Conservation (phyloP, 2,797 vertebrate species). For the Chlorospingus flavigularis region DNA sequence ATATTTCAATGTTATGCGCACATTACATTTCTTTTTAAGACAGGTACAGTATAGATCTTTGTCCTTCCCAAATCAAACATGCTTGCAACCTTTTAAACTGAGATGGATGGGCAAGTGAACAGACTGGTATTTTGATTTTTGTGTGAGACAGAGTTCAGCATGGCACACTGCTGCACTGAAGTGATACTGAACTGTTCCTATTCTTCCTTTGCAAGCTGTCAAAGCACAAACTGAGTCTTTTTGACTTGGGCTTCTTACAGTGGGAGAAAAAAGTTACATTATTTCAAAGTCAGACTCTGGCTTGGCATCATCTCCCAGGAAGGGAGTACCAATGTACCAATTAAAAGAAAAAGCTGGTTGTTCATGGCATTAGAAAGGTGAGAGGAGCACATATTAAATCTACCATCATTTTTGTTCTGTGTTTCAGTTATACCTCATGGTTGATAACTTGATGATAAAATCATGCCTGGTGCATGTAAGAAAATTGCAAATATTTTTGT, state of each 20-base stretch:
- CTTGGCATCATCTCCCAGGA: not conserved
- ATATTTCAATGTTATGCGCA: not conserved
- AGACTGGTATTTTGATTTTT: not conserved
- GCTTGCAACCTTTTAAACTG: not conserved
- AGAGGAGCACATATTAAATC: not conserved
- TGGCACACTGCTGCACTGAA: not conserved
- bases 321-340: not conserved
- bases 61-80: not conserved
- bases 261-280: not conserved
- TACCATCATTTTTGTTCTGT: not conserved
- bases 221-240: not conserved
- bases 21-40: not conserved
- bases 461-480: not conserved
- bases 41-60: not conserved
- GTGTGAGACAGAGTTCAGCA: not conserved
- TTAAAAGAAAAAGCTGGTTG: not conserved
- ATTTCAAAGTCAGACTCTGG: not conserved
- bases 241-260: not conserved
- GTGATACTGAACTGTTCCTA: not conserved
- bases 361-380: not conserved
- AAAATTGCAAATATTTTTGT: accelerated
- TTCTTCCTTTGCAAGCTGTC: not conserved
- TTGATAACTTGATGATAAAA: not conserved
- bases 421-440: not conserved
- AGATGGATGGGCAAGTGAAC: not conserved